phyloP scores from a whole-genome alignment of 2,113 vertebrate genomes.

The Gasterosteus aculeatus region DNA sequence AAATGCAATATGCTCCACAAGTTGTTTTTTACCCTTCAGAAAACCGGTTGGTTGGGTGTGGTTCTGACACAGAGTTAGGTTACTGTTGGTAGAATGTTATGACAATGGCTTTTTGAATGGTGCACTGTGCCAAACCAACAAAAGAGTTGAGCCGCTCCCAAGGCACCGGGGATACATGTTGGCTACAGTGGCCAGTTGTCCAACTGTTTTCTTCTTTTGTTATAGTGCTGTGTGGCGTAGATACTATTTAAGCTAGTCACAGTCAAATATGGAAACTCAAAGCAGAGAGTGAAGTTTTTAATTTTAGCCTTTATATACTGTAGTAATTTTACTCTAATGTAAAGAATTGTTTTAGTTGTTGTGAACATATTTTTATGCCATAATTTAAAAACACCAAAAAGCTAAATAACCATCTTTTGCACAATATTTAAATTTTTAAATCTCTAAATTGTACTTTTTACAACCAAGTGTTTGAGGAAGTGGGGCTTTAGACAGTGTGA shows the following conservation, averaged over 20 bases:
- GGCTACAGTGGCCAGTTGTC: no score
- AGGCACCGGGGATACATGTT: background rate
- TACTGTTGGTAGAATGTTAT: background rate
- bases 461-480: constrained; percentile 87
- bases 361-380: background rate
- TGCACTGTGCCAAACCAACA: background rate
- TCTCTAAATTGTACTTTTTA: background rate
- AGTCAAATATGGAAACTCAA: background rate
- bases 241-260: constrained; percentile 82
- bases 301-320: no score
- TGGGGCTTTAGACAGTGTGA: constrained; percentile 98
- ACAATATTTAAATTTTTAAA: background rate
- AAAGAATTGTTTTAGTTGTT: no score
- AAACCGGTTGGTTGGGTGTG: background rate
- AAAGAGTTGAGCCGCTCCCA: fast-evolving
- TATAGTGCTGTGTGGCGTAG: background rate
- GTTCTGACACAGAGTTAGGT: background rate
- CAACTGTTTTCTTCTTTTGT: constrained; percentile 4
- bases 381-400: background rate
- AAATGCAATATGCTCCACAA: background rate
- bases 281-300: no score
- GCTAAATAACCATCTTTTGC: background rate
- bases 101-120: background rate
- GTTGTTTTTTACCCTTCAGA: background rate
- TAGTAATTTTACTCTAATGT: no score